Evolutionary conservation across 2,113 vertebrate species (phyloP).

Genomic region (Sinocyclocheilus grahami): DNA sequence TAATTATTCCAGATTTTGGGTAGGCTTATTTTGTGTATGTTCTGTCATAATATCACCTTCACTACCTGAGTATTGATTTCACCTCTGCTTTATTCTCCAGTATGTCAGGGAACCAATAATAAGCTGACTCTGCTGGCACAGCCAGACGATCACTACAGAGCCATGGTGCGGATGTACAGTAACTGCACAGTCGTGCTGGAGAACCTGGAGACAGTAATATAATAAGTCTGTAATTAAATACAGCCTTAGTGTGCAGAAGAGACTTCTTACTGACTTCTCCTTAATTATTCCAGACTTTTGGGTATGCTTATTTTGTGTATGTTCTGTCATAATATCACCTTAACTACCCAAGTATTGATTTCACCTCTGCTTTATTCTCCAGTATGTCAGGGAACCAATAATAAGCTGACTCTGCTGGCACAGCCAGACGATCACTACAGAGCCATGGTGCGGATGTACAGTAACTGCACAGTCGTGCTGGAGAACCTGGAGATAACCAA

Average conservation of each 20-base stretch:
- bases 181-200: too few species aligned
- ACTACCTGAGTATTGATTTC: too few species aligned
- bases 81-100: too few species aligned
- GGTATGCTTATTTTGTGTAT: background rate
- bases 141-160: too few species aligned
- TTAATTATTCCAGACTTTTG: background rate
- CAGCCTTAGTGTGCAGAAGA: background rate
- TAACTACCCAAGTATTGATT: background rate
- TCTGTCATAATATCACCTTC: too few species aligned
- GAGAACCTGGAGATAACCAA: constrained; percentile 94
- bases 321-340: background rate
- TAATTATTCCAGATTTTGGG: too few species aligned
- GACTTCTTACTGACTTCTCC: background rate
- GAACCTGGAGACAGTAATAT: too few species aligned
- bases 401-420: constrained; percentile 82
- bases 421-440: constrained; percentile 82
- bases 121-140: too few species aligned
- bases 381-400: constrained; percentile 92
- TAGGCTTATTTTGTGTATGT: too few species aligned
- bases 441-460: constrained; percentile 84
- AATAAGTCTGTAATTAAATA: too few species aligned
- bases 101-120: too few species aligned
- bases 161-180: too few species aligned
- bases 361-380: constrained; percentile 36
- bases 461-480: constrained; percentile 88